Percentiles rank a stretch among this genome's conserved stretches.
Evolutionary conservation across 2,113 vertebrate genomes (phyloP).

Genomic region (Campylorhamphus procurvoides): DNA sequence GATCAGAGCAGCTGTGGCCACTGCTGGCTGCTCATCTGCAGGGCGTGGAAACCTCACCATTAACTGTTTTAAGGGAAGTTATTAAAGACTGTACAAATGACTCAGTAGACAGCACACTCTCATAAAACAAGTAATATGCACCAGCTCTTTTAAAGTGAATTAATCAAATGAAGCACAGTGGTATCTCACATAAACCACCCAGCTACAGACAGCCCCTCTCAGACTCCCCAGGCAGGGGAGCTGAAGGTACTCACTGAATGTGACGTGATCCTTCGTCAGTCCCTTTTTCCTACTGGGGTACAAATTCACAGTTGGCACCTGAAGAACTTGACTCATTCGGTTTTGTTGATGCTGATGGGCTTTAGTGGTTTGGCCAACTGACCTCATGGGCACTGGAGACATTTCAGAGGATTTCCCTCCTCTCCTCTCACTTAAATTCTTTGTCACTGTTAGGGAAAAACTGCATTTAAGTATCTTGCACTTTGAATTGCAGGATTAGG

Average conservation of each 20-base stretch:
- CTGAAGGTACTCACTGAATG: conserved; percentile 79
- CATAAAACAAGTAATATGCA: neutral
- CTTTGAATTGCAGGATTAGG: neutral
- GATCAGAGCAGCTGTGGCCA: neutral
- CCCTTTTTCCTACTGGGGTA: conserved; percentile 91
- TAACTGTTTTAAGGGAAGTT: neutral
- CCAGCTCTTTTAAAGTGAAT: neutral
- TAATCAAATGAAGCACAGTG: neutral
- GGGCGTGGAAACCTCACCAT: neutral
- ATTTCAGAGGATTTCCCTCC: conserved; percentile 86
- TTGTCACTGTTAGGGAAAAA: conserved; percentile 82
- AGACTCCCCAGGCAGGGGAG: neutral
- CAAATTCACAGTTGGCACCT: conserved; percentile 90
- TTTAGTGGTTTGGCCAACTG: conserved; percentile 80
- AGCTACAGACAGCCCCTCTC: neutral
- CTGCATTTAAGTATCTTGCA: neutral
- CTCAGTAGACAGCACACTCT: accelerated
- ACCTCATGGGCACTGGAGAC: conserved; percentile 89
- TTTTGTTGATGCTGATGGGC: conserved; percentile 83
- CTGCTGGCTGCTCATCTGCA: neutral
- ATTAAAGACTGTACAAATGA: neutral
- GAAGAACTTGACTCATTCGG: conserved; percentile 92
- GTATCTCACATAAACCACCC: neutral
- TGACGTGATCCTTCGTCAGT: conserved; percentile 81
- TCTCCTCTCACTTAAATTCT: conserved; percentile 89